A percentile compares a stretch with the other conserved stretches of the same genome.
These are phyloP conservation scores for Echinops telfairi DNA, from an alignment of 2,113 vertebrate species.

Conservation along the genomic window DNA sequence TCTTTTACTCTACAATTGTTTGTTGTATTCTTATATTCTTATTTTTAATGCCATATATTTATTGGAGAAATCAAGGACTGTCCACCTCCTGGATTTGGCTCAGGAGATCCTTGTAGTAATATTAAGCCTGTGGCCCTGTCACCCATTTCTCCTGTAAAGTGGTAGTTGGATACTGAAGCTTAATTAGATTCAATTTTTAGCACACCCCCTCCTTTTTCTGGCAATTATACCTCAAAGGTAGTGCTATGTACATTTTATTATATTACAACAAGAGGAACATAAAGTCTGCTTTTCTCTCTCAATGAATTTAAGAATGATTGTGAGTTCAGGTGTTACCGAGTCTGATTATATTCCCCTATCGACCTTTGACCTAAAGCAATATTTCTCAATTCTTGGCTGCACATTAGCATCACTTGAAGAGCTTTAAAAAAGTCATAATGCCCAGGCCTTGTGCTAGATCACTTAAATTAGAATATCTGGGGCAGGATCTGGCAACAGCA, in stretches of 20 bases:
- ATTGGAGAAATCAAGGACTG: neutral
- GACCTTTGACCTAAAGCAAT: neutral
- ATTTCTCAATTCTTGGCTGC: neutral
- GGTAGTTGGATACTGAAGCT: neutral
- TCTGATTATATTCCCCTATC: neutral
- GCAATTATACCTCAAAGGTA: neutral
- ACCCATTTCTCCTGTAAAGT: slow-evolving; percentile 12
- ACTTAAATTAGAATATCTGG: neutral
- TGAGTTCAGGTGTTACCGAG: neutral
- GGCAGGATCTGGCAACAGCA: neutral
- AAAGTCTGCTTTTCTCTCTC: neutral
- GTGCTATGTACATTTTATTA: neutral
- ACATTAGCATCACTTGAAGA: neutral
- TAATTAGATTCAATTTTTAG: neutral
- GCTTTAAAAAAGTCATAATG: neutral
- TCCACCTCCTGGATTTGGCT: slow-evolving; percentile 17
- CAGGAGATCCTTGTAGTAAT: slow-evolving; percentile 1
- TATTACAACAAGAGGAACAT: neutral
- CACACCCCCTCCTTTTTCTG: neutral
- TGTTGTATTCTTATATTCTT: neutral
- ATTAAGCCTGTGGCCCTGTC: neutral
- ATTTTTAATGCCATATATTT: neutral
- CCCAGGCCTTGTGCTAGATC: neutral
- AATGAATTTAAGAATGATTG: neutral
- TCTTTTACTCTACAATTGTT: neutral